A percentile compares a stretch with the other conserved stretches of the same genome.
Conservation (phyloP, 2,113 vertebrate species). For the Ptychochromis oligacanthus region DNA sequence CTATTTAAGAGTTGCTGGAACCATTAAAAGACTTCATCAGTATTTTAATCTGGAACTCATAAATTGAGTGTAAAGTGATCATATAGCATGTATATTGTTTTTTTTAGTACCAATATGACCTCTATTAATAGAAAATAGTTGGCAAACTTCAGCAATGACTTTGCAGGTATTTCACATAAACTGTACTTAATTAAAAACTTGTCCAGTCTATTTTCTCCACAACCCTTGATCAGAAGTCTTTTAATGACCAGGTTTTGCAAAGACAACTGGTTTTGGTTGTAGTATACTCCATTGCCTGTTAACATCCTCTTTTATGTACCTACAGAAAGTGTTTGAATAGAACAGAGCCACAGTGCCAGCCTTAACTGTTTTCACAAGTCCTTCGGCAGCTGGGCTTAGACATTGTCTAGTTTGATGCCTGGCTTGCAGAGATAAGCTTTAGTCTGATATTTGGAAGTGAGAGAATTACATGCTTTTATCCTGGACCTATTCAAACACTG, state of each 20-base stretch:
- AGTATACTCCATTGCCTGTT: not conserved
- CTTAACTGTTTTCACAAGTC: constrained; percentile 6
- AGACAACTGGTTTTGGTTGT: not conserved
- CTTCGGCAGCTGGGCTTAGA: not conserved
- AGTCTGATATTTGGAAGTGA: not conserved
- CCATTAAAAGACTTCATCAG: not conserved
- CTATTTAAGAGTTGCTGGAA: too few species aligned
- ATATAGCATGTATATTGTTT: not conserved
- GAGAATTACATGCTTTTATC: not conserved
- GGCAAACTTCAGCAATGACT: not conserved
- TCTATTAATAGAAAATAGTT: not conserved
- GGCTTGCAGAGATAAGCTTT: constrained; percentile 9
- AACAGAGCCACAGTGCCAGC: not conserved
- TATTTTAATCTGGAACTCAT: not conserved
- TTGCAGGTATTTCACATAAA: not conserved
- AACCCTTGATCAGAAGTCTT: too few species aligned
- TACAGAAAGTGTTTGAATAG: constrained; percentile 10
- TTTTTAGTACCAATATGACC: not conserved
- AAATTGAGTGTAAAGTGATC: not conserved
- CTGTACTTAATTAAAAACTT: not conserved
- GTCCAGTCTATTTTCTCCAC: too few species aligned
- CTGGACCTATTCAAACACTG: constrained; percentile 6
- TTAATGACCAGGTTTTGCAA: not conserved
- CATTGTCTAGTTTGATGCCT: constrained; percentile 25
- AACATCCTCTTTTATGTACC: not conserved